These are phyloP conservation scores for Pelodytes ibericus DNA, from an alignment of 2,797 vertebrate genomes.

Conservation along the genomic window DNA sequence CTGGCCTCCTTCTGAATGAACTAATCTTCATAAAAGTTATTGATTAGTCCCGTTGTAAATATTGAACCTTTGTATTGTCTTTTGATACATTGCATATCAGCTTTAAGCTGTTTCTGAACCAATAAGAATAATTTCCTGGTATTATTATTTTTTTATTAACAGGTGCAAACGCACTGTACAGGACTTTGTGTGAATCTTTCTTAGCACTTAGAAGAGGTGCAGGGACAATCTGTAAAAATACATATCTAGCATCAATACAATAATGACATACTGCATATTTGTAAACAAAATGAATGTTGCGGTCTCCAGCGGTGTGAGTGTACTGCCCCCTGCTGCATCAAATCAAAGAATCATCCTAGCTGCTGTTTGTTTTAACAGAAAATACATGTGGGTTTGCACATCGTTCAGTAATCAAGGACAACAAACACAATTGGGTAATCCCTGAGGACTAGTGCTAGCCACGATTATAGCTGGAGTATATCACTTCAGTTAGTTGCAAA, in stretches of 20 bases:
- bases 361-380: too few relatives aligned
- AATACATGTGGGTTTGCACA: too few relatives aligned
- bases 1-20: slow-evolving; percentile 74
- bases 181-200: neutral
- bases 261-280: neutral
- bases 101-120: neutral
- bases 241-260: neutral
- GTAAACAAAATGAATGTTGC: neutral
- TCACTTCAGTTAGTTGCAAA: too few relatives aligned
- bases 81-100: slow-evolving; percentile 17
- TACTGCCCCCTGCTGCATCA: too few relatives aligned
- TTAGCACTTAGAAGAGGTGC: neutral
- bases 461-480: too few relatives aligned
- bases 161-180: too few relatives aligned
- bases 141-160: too few relatives aligned
- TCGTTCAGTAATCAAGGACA: too few relatives aligned
- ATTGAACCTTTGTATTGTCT: slow-evolving; percentile 15
- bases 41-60: slow-evolving; percentile 13
- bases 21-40: neutral
- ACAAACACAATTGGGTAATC: too few relatives aligned
- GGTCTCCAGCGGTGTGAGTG: too few relatives aligned
- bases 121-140: neutral
- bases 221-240: neutral
- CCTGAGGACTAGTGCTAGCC: too few relatives aligned
- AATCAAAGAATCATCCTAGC: too few relatives aligned